These are phyloP conservation scores for Leptestheria dahalacensis DNA, from an alignment of 1,140 invertebrate genomes.

Conservation along the genomic window DNA sequence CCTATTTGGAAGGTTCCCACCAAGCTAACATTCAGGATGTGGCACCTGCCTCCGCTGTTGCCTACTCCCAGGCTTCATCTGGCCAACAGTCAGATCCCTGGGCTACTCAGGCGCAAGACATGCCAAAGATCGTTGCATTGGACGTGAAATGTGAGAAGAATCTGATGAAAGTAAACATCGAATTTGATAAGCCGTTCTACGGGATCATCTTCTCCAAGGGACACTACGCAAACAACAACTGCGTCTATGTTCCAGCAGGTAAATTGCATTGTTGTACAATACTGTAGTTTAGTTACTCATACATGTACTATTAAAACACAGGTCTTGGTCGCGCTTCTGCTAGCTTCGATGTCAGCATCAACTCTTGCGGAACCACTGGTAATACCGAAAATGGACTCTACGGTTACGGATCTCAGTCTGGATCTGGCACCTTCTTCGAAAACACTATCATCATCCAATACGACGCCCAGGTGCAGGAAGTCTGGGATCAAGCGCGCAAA, in stretches of 20 bases:
- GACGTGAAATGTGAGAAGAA: slow-evolving; percentile 91
- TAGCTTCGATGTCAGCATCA: slow-evolving; percentile 79
- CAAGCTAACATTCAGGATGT: too few species aligned
- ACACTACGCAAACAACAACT: slow-evolving; percentile 79
- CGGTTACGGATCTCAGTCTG: slow-evolving; percentile 58
- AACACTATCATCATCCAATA: slow-evolving; percentile 90
- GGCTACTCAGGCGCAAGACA: slow-evolving; percentile 44
- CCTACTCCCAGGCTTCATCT: background rate
- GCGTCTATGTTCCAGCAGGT: slow-evolving; percentile 71
- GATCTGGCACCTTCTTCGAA: slow-evolving; percentile 83
- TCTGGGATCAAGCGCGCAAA: slow-evolving; percentile 88
- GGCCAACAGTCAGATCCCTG: slow-evolving; percentile 44
- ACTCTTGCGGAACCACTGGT: slow-evolving; percentile 76
- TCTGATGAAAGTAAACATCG: slow-evolving; percentile 78
- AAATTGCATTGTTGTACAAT: too few species aligned
- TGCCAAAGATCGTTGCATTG: slow-evolving; percentile 77
- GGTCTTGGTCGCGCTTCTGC: slow-evolving; percentile 58
- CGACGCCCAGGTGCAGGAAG: slow-evolving; percentile 86
- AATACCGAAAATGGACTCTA: slow-evolving; percentile 77
- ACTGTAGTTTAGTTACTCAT: background rate
- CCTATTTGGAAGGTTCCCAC: too few species aligned
- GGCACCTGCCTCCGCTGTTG: background rate
- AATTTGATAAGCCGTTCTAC: slow-evolving; percentile 86
- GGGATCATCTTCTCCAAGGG: slow-evolving; percentile 88
- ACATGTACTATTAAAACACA: background rate